Conservation (phyloP, 2,113 vertebrate species). For the Astur gentilis region DNA sequence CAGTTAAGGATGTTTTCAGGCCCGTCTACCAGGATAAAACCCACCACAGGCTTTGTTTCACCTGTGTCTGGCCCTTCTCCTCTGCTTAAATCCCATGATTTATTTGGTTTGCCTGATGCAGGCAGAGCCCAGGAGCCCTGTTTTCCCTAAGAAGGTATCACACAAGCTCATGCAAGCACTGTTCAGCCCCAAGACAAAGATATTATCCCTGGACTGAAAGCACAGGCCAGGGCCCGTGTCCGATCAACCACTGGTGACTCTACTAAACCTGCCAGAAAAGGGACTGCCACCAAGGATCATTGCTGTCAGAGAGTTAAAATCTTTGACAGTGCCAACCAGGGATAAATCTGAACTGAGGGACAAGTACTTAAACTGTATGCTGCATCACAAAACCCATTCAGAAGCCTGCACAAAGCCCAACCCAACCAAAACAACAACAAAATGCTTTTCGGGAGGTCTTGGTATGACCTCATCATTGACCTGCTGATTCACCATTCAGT, state of each 20-base stretch:
- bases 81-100: neutral
- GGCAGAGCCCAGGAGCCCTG: neutral
- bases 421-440: slow-evolving; percentile 11
- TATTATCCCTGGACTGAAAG: neutral
- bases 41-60: neutral
- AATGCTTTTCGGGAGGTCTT: neutral
- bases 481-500: slow-evolving; percentile 27
- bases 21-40: neutral
- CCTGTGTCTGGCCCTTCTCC: neutral
- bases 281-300: neutral
- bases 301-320: neutral
- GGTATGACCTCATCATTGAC: slow-evolving; percentile 23
- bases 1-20: neutral
- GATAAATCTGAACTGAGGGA: neutral
- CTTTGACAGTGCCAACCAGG: neutral
- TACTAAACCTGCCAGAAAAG: neutral
- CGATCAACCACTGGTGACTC: neutral
- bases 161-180: neutral
- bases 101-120: neutral
- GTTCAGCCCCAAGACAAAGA: neutral
- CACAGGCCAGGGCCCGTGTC: neutral
- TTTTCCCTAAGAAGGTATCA: neutral
- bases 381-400: neutral
- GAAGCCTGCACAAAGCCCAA: neutral
- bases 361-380: neutral